Evolutionary conservation across 2,888 invertebrate genomes (phyloP), one percentile per base, ranked within the genome.

Genomic region (Drosophila pseudotalamancana): DNA sequence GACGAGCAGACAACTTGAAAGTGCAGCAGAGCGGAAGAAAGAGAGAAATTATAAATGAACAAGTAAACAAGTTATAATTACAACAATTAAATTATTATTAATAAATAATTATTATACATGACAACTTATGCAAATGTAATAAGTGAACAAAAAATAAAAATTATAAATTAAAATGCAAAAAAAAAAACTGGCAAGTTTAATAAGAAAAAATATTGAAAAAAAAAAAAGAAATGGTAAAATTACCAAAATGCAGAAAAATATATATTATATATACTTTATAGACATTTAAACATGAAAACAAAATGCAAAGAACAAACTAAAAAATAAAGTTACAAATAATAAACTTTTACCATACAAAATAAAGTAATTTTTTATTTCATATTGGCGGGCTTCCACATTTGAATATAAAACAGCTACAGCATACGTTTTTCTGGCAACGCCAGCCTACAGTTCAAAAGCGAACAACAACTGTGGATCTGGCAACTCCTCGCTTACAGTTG

Each of bases 311-410:
- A 73, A 76, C 77, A 82, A 87, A 86, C 77, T 86, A 82, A 85
- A 82, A 87, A 82, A 82, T 82, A 82, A 82, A 82, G 82, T 82
- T 82, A 86, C 88, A 82, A 87, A 87, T 82, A 81, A 81, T 81
- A 87, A 82, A 82, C 82, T 82, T 82, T 82, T 82, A 82, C 88
- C 87, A 82, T 87, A 82, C 70, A 81, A 85, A 72, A 59, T 65
- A 56, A 48, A 51, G 42, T 11, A 9, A 27, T 14, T 55, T 12
- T 40, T 46, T 12, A 32, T 48, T 6, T 1, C 35, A 9, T 64
- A 6, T 64, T 42, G 9, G 12, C 11, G 8, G 45, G 32, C 12
- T 40, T 64, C 27, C 34, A 40, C 14, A 18, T 23, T 40, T 34
- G 4, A n/a, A 9, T 12, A 8, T 34, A 14, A 34, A 6, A 3